These are phyloP conservation scores for Stenchaetothrips biformis DNA, from an alignment of 2,888 invertebrate genomes.

Conservation along the genomic window DNA sequence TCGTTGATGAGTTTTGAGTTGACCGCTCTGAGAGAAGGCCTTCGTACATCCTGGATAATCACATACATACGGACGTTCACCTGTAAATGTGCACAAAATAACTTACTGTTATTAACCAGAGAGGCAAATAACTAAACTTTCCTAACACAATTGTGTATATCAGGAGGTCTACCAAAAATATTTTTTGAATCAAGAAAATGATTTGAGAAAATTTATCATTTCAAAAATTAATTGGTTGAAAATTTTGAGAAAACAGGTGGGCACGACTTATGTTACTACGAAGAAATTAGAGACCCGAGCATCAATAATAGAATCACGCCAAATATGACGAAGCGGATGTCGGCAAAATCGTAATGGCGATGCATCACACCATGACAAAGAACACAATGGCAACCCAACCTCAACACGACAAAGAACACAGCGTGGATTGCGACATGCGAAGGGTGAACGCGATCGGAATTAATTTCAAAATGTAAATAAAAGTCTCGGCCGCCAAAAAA, in stretches of 20 bases:
- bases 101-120: not conserved
- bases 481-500: too few species aligned
- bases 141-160: not conserved
- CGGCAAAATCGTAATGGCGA: not conserved
- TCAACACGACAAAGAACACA: not conserved
- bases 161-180: not conserved
- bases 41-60: slow-evolving; percentile 66
- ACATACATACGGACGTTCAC: slow-evolving; percentile 67
- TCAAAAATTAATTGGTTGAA: not conserved
- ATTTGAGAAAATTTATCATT: not conserved
- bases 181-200: not conserved
- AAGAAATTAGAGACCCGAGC: too few species aligned
- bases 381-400: slow-evolving; percentile 17
- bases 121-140: not conserved
- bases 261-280: too few species aligned
- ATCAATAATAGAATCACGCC: not conserved
- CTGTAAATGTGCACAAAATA: slow-evolving; percentile 45
- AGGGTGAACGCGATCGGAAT: not conserved
- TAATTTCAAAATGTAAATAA: too few species aligned
- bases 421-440: not conserved
- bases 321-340: not conserved
- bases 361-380: not conserved
- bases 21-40: slow-evolving; percentile 71
- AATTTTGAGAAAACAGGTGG: not conserved
- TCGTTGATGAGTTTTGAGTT: slow-evolving; percentile 70